Base-by-base conservation (phyloP, 2,888 invertebrate species). In the Ochlodes sylvanus region DNA sequence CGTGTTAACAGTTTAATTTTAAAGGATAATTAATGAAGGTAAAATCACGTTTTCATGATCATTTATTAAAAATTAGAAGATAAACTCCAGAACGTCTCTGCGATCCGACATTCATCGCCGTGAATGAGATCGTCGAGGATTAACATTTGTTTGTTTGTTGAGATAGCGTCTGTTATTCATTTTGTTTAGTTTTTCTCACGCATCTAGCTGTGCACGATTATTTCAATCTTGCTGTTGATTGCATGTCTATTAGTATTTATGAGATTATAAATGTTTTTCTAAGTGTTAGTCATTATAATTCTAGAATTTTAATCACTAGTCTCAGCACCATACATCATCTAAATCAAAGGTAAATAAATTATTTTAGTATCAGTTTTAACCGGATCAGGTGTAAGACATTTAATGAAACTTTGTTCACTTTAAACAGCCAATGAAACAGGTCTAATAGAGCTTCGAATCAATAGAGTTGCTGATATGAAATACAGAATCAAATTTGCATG, bases 121-220 rank as follows among this genome's bases (percentile, higher is more conserved):
- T 71, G 81, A 75, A 74, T 74, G 78, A 84, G 84, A 83, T 79
- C 82, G 79, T 77, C 77, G 87, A 85, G 82, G 70, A 69, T 73
- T 69, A 73, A 73, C 64, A 66, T 70, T 21, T n/a, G n/a, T n/a
- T 61, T 65, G 69, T 73, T 75, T 71, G 80, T 81, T 79, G 76
- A 82, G 79, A 86, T 79, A 79, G 79, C 84, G 79, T 82, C 73
- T 75, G 79, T 83, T 84, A 72, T 60, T 66, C 42, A n/a, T 86
- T 88, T 90, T 86, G 72, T 89, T 92, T 89, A 84, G 82, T 91
- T 92, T 52, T 85, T 86, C 80, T 90, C 92, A 92, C 93, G 93
- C 93, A 92, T 92, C 88, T 90, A 91, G 92, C 92, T 91, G 86
- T 92, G 93, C 93, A 93, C 92, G 92, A 85, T 77, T 89, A 83